phyloP scores from a whole-genome alignment of 2,888 invertebrate genomes.

The Pediacus dermestoides region DNA sequence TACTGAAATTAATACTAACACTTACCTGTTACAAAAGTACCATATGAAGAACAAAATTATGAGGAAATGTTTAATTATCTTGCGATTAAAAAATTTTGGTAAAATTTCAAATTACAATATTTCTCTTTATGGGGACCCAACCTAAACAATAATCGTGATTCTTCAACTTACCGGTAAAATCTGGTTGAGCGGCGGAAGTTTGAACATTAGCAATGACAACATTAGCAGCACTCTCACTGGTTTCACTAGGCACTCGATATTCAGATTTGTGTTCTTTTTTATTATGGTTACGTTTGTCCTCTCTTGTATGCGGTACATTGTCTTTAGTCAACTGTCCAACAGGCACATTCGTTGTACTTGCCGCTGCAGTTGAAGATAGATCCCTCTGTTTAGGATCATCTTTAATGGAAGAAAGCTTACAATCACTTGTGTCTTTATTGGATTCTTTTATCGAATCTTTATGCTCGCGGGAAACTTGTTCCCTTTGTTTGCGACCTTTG shows the following conservation, averaged over 20 bases:
- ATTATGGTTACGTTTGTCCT: constrained; percentile 18
- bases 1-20: too few species aligned
- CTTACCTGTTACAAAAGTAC: too few species aligned
- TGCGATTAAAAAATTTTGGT: too few species aligned
- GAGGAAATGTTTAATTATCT: too few species aligned
- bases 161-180: too few species aligned
- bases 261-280: constrained; percentile 26
- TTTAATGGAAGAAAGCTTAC: constrained; percentile 28
- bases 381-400: constrained; percentile 1
- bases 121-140: too few species aligned
- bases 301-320: constrained; percentile 1
- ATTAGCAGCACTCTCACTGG: constrained; percentile 15
- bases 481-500: constrained; percentile 41
- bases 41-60: too few species aligned
- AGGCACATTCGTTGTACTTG: constrained; percentile 1
- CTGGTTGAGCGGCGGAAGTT: constrained; percentile 13
- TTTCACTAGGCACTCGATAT: constrained; percentile 23
- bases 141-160: too few species aligned
- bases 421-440: constrained; percentile 29
- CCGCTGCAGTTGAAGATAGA: not conserved
- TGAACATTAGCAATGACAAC: constrained; percentile 6
- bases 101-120: too few species aligned
- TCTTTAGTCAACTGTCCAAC: constrained; percentile 14
- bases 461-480: too few species aligned
- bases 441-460: constrained; percentile 4